Evolutionary conservation across 1,140 invertebrate species (phyloP), one percentile per base, ranked within the genome.

Genomic region (Lordiphosa collinella): DNA sequence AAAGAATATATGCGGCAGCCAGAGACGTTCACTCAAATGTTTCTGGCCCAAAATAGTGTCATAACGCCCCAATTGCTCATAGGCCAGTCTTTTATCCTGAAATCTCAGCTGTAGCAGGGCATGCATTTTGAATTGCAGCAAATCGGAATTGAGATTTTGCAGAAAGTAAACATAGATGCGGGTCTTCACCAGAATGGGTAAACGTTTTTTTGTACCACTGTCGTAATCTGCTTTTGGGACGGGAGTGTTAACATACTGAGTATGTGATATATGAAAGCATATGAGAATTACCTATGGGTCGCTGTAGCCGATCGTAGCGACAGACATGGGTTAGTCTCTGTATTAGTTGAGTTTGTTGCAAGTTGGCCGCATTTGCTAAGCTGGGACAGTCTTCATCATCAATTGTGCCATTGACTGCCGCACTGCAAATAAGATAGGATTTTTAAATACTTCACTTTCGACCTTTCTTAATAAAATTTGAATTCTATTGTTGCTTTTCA

Each of bases 51-150:
- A 90, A 49, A 96, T 93, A 69, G 91, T 91, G 1, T 90, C 91
- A 6, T 46, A 37, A 6, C 92, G 89, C 41, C 92, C 89, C 49
- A 93, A 91, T 0, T 91, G 88, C 7, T 91, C 86, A 65, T 93
- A 95, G n/a, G 91, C 91, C 2, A 96, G 78, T 5, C 95, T 89
- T 3, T 89, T 89, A 68, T 96, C 95, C 34, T 91, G 90, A 89
- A 95, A 96, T 18, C 93, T 91, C 43, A 95, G 91, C 90, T 95
- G 93, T 2, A 96, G 89, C 65, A 96, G 91, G 67, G 95, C 93
- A 67, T 95, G 94, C n/a, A 95, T 92, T 80, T 95, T 94, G 82
- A 96, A 96, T 90, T 95, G 94, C 92, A 95, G 89, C 88, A 93
- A 93, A 86, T 94, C 94, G 0, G 93, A 94, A 87, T 94, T 94